Base-by-base conservation (phyloP, 2,797 vertebrate genomes). In the Margarornis squamiger region DNA sequence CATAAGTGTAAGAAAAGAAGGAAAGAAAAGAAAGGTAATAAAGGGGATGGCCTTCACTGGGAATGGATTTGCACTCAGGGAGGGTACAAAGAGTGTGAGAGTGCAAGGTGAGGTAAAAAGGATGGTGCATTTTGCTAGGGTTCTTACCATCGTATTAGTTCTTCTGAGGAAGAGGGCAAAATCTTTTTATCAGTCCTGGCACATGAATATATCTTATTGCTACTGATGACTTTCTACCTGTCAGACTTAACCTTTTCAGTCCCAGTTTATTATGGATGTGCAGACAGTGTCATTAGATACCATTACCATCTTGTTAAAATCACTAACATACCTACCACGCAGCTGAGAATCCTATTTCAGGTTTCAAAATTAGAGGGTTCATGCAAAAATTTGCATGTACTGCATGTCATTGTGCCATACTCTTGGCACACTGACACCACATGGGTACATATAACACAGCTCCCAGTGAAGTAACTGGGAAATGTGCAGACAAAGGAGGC, bases 391-490 rank as follows among this genome's bases (percentile, higher is more conserved):
- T 63, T 88, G 26, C 55, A 32, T 2, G 2, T 14, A 52, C 3
- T 67, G 15, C 18, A 23, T 23, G 14, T 14, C 43, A 22, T 51
- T 62, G 39, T 73, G 18, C 8, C 8, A 8, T 21, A 11, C 3
- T 57, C 11, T 45, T 38, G 34, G 7, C 51, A 2, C 13, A 39
- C 0, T 1, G 27, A 49, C 14, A 10, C 45, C 23, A 6, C 15
- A 0, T 46, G 12, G 6, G 3, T 15, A 45, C 3, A 18, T 4
- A 7, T 16, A 49, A 36, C 14, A 15, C 13, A 81, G 7, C 9
- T 85, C 12, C 46, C n/a, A 32, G 6, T 27, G 21, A 84, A 82
- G 27, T 22, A 49, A 67, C 8, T 1, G 7, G 34, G 16, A 72
- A 22, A n/a, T 38, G 12, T 14, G 16, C 7, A 41, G 5, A 38